phyloP scores from a whole-genome alignment of 2,797 vertebrate genomes.

The Limosa lapponica region DNA sequence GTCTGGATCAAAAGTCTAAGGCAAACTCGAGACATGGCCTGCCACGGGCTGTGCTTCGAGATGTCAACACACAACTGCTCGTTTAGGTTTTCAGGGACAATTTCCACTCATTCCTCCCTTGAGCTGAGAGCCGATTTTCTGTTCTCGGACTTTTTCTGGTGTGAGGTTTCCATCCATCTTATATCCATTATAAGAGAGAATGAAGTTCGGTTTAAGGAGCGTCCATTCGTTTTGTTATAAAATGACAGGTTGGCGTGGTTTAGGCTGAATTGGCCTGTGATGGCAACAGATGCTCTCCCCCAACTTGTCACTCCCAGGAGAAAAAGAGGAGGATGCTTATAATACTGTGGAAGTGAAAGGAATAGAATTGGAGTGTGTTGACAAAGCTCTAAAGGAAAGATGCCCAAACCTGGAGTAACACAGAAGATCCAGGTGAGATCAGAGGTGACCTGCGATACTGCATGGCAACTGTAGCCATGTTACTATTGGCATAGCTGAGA shows the following conservation, averaged over 20 bases:
- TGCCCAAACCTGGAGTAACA: conserved; percentile 1
- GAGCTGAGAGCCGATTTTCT: not conserved
- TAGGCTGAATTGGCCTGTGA: no score
- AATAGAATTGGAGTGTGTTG: not conserved
- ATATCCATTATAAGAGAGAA: not conserved
- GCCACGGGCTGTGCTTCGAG: not conserved
- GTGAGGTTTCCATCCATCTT: not conserved
- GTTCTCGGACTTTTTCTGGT: not conserved
- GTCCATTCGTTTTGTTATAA: not conserved
- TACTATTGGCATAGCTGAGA: conserved; percentile 10
- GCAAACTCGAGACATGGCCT: fast-evolving
- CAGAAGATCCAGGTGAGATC: not conserved
- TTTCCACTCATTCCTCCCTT: not conserved
- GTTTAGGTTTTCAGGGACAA: not conserved
- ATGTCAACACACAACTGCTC: not conserved
- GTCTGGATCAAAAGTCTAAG: not conserved
- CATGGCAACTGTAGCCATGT: not conserved
- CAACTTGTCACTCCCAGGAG: no score
- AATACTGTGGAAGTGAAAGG: not conserved
- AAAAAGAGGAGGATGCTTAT: not conserved
- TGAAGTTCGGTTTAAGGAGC: not conserved
- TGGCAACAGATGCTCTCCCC: no score
- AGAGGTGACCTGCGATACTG: not conserved
- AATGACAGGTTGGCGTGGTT: not conserved
- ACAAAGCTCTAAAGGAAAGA: not conserved